Percentiles rank a stretch among this genome's conserved stretches.
Conservation (phyloP, 2,797 vertebrate species). For the Pristis pectinata region DNA sequence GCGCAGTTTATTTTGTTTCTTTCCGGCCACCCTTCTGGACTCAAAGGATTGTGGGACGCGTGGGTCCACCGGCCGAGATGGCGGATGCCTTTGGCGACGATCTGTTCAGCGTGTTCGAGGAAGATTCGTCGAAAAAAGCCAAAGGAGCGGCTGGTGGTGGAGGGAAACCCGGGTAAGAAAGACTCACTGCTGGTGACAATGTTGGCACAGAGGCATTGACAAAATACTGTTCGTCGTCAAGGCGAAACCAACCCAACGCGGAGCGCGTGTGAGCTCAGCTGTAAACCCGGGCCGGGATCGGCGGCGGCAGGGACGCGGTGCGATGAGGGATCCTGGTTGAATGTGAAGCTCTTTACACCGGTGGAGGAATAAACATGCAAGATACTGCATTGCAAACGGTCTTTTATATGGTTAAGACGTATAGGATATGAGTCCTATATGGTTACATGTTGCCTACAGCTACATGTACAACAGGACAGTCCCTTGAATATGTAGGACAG, state of each 20-base stretch:
- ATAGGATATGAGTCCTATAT: too few species aligned
- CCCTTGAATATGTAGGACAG: too few species aligned
- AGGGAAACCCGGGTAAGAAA: slow-evolving; percentile 60
- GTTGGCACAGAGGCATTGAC: accelerated
- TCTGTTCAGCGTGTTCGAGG: slow-evolving; percentile 90
- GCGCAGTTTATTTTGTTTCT: background rate
- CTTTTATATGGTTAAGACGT: too few species aligned
- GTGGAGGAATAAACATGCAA: background rate
- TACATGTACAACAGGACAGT: too few species aligned
- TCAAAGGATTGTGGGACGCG: background rate
- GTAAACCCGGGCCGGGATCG: background rate
- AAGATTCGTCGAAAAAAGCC: slow-evolving; percentile 65
- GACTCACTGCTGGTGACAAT: accelerated
- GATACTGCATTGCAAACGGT: too few species aligned
- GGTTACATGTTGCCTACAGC: too few species aligned
- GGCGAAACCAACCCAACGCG: accelerated
- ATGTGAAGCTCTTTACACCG: background rate
- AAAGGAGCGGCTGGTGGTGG: slow-evolving; percentile 37
- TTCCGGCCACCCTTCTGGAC: background rate
- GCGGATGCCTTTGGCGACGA: slow-evolving; percentile 87
- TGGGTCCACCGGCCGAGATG: slow-evolving; percentile 56
- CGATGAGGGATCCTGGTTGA: background rate
- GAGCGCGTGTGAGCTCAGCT: background rate
- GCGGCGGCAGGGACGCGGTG: background rate
- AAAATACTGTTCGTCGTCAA: background rate